Evolutionary conservation across 2,888 invertebrate species (phyloP).

Genomic region (Netelia fuscicornis): DNA sequence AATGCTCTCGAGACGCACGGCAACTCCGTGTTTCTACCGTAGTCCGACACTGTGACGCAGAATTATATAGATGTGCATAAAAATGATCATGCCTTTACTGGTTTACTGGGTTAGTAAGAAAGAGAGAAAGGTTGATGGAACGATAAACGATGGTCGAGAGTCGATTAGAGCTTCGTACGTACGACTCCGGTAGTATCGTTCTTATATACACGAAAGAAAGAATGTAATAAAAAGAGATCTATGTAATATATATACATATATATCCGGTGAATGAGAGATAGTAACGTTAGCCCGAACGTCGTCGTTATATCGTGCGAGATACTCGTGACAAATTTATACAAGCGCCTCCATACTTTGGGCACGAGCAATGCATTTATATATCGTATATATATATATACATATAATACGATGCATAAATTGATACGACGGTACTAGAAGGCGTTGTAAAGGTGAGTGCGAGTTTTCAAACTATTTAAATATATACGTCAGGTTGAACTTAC

Average conservation of each 20-base stretch:
- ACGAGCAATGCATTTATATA: slow-evolving; percentile 15
- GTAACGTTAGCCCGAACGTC: neutral
- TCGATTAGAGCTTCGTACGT: slow-evolving; percentile 7
- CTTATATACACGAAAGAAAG: slow-evolving; percentile 26
- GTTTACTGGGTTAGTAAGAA: slow-evolving; percentile 49
- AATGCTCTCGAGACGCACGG: slow-evolving; percentile 40
- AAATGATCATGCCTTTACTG: slow-evolving; percentile 60
- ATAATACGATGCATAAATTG: slow-evolving; percentile 52
- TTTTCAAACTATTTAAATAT: slow-evolving; percentile 52
- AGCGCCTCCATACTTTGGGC: slow-evolving; percentile 53
- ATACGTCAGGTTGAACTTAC: slow-evolving; percentile 66
- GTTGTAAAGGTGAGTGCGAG: slow-evolving; percentile 47
- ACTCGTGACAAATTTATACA: slow-evolving; percentile 36
- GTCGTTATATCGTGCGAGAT: slow-evolving; percentile 21
- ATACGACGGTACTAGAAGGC: slow-evolving; percentile 54
- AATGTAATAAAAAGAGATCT: neutral
- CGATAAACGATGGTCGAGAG: slow-evolving; percentile 52
- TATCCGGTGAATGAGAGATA: neutral
- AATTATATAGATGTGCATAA: slow-evolving; percentile 13
- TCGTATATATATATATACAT: slow-evolving; percentile 21
- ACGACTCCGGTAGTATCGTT: neutral
- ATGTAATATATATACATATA: neutral
- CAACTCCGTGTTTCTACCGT: slow-evolving; percentile 38
- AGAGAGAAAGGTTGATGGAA: slow-evolving; percentile 7
- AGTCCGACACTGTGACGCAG: slow-evolving; percentile 41